phyloP scores from a whole-genome alignment of 1,140 invertebrate species.

The Venustaconcha ellipsiformis region DNA sequence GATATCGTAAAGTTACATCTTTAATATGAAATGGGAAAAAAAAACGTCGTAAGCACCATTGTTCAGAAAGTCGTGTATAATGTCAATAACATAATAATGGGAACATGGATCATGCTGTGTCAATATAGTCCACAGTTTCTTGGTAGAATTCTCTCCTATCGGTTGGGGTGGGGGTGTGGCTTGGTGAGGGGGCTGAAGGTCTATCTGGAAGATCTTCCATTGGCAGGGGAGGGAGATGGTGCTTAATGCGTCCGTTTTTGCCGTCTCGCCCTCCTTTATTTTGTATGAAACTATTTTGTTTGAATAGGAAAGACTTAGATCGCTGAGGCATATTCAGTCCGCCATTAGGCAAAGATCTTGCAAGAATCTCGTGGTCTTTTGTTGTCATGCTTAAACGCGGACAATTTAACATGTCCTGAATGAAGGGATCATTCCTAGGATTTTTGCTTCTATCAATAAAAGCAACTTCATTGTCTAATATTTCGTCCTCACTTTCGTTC shows the following conservation, averaged over 20 bases:
- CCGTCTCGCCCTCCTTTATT: conserved; percentile 4
- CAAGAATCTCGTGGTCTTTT: conserved; percentile 20
- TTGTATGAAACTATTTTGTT: conserved; percentile 25
- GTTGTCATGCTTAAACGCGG: conserved; percentile 12
- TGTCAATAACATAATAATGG: neutral
- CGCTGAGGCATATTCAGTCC: conserved; percentile 19
- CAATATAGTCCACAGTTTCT: conserved; percentile 40
- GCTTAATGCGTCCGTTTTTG: conserved; percentile 14
- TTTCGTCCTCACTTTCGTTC: conserved; percentile 24
- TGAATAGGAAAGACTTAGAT: conserved; percentile 4
- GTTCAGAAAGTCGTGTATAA: neutral
- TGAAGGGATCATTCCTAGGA: conserved; percentile 13
- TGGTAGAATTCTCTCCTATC: conserved; percentile 30
- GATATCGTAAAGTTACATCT: too few species aligned
- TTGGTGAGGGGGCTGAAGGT: conserved; percentile 38
- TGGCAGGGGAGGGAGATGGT: conserved; percentile 36
- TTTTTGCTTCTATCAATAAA: neutral
- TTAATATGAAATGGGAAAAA: neutral
- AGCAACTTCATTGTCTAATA: conserved; percentile 25
- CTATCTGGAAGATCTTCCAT: conserved; percentile 30
- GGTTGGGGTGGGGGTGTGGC: conserved; percentile 28
- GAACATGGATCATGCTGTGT: conserved; percentile 17
- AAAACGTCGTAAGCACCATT: neutral
- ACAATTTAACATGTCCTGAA: conserved; percentile 20
- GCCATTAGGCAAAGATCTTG: conserved; percentile 18